These are phyloP conservation scores for Eristalis arbustorum DNA, from an alignment of 2,888 invertebrate genomes.

Conservation along the genomic window DNA sequence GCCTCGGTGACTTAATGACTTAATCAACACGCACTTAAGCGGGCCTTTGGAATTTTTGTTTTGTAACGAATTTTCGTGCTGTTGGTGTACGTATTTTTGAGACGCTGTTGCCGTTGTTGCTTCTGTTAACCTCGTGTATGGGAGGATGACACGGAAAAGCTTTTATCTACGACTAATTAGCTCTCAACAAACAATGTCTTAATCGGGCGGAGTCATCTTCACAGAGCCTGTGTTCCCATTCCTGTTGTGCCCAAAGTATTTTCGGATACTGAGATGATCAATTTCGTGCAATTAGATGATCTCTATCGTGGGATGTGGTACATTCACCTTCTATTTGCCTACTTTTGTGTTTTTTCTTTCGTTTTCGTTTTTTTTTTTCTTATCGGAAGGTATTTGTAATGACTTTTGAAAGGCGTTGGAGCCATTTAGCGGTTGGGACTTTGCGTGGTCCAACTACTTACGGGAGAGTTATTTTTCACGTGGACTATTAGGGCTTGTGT, in stretches of 20 bases:
- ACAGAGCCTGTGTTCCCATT: conserved; percentile 15
- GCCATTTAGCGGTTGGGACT: background rate
- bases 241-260: conserved; percentile 1
- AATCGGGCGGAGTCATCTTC: conserved; percentile 58
- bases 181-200: conserved; percentile 65
- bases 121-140: conserved; percentile 22
- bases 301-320: conserved; percentile 40
- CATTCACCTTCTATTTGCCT: conserved; percentile 2
- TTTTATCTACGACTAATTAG: conserved; percentile 72
- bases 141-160: conserved; percentile 72
- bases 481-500: background rate
- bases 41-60: conserved; percentile 60
- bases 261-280: conserved; percentile 54
- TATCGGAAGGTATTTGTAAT: background rate
- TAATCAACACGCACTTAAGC: conserved; percentile 69
- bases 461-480: background rate
- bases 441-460: background rate
- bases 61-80: conserved; percentile 35
- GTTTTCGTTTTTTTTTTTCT: background rate
- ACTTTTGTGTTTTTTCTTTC: background rate
- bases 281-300: conserved; percentile 54
- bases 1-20: conserved; percentile 63
- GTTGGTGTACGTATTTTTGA: conserved; percentile 13
- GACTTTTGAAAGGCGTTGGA: conserved; percentile 24
- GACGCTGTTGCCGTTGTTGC: background rate